A percentile compares a stretch with the other conserved stretches of the same genome.
phyloP scores from a whole-genome alignment of 1,140 invertebrate genomes.

The Brachionus rotundiformis region DNA sequence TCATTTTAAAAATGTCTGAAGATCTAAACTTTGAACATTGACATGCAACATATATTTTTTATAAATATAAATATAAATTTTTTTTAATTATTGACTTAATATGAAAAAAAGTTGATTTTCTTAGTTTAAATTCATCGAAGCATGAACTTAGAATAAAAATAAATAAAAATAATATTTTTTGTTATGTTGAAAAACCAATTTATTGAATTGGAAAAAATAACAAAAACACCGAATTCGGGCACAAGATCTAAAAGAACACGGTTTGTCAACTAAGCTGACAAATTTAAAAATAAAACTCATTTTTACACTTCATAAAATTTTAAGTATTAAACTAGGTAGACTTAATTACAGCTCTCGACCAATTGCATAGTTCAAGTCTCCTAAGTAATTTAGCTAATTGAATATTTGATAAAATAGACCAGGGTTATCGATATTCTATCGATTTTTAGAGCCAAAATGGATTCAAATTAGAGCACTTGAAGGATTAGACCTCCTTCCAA shows the following conservation, averaged over 20 bases:
- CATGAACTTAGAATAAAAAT: constrained; percentile 13
- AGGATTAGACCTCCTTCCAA: background rate
- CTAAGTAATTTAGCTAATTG: background rate
- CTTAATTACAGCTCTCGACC: background rate
- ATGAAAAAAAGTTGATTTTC: background rate
- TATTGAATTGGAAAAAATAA: background rate
- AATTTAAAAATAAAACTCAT: background rate
- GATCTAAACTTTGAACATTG: constrained; percentile 25
- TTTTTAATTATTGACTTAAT: constrained; percentile 1
- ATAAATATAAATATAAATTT: background rate
- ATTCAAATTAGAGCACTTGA: background rate
- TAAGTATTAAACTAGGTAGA: constrained; percentile 2
- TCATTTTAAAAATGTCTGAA: background rate
- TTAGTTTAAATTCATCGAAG: background rate
- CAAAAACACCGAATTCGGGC: background rate
- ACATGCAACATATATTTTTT: constrained; percentile 16
- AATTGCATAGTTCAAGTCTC: constrained; percentile 13
- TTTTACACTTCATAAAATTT: constrained; percentile 26
- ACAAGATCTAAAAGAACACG: background rate
- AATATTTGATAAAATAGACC: background rate
- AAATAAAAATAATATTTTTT: background rate
- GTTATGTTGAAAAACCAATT: background rate
- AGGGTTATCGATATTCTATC: background rate
- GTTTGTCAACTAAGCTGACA: background rate
- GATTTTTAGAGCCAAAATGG: constrained; percentile 2